Conservation (phyloP, 2,113 vertebrate genomes). For the Oenanthe oenanthe region DNA sequence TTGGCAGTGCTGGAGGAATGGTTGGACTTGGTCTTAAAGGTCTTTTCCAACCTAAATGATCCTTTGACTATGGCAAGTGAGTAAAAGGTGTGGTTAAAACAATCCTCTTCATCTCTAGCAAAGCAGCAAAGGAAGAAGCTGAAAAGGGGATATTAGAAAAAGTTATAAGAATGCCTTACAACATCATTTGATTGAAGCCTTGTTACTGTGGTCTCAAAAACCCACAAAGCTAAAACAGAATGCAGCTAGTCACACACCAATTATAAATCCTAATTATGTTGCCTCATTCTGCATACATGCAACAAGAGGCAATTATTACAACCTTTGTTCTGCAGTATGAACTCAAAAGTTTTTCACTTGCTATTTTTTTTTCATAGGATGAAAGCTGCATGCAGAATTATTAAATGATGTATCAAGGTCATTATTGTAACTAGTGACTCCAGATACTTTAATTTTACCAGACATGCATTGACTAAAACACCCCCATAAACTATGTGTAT, state of each 20-base stretch:
- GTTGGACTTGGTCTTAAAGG: background rate
- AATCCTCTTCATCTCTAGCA: background rate
- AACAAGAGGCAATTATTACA: background rate
- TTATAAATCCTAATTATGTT: background rate
- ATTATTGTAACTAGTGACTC: background rate
- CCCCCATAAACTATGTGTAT: background rate
- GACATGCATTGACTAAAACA: background rate
- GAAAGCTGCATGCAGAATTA: background rate
- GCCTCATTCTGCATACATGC: background rate
- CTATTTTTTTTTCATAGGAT: background rate
- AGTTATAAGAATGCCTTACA: background rate
- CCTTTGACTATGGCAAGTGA: background rate
- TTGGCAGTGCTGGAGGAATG: background rate
- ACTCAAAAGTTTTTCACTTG: background rate
- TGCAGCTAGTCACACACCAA: background rate
- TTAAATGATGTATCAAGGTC: background rate
- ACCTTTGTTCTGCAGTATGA: background rate
- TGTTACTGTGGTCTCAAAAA: background rate
- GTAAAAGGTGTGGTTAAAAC: background rate
- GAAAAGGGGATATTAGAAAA: background rate
- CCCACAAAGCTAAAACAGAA: background rate
- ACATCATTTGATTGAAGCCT: background rate
- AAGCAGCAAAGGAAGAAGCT: background rate
- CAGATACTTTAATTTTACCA: background rate
- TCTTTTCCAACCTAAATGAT: background rate